Evolutionary conservation across 2,888 invertebrate genomes (phyloP).

Genomic region (Sepiola atlantica): DNA sequence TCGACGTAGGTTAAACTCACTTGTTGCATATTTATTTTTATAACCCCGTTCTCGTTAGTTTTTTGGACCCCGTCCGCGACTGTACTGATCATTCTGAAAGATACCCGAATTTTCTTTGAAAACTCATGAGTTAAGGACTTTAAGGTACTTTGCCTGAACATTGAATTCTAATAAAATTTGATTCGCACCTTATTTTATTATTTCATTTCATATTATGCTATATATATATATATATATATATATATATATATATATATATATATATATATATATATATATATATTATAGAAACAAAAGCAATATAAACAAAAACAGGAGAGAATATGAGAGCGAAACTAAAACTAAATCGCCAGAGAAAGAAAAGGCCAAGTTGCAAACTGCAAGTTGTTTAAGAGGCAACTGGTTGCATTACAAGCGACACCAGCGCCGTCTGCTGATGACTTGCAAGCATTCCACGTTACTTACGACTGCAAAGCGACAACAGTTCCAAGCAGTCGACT

Average conservation of each 20-base stretch:
- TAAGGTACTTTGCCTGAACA: too few species aligned
- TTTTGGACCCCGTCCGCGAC: too few species aligned
- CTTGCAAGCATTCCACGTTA: slow-evolving; percentile 1
- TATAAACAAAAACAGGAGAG: not conserved
- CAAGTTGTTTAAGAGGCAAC: not conserved
- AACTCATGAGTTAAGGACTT: too few species aligned
- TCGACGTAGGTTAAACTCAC: too few species aligned
- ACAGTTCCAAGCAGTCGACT: slow-evolving; percentile 32
- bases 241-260: not conserved
- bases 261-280: not conserved
- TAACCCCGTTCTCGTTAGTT: too few species aligned
- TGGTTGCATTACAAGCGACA: not conserved
- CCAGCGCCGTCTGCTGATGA: slow-evolving; percentile 32
- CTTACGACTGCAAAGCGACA: not conserved
- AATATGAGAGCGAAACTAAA: not conserved
- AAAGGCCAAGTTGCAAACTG: not conserved
- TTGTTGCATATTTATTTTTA: too few species aligned
- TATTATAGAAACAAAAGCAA: not conserved
- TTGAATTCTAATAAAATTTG: too few species aligned
- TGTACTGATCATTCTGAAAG: too few species aligned
- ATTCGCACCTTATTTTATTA: too few species aligned
- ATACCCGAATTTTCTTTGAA: too few species aligned
- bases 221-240: too few species aligned
- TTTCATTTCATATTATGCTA: too few species aligned
- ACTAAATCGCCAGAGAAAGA: not conserved